Evolutionary conservation across 2,888 invertebrate genomes (phyloP), one percentile per base, ranked within the genome.

Genomic region (Criorhina ranunculi): DNA sequence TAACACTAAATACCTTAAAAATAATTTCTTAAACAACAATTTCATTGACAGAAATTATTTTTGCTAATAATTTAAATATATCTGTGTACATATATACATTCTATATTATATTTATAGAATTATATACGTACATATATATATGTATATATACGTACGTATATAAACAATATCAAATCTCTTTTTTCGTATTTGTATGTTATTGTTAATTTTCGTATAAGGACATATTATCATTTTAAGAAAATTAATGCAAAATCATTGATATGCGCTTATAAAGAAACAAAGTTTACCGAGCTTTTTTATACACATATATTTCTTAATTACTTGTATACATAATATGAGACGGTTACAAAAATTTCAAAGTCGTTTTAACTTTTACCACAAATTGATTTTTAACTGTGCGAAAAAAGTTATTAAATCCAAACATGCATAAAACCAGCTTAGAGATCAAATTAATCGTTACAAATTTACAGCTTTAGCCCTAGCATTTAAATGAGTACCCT

Each of bases 171-270:
- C 87, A 90, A 91, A 91, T 91, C 91, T 91, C 90, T 91, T 90
- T 91, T 91, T 91, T 91, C 91, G 91, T 91, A 91, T 91, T 91
- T 91, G 91, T 91, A 90, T 91, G 91, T 91, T 91, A 88, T 91
- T 90, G 90, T 91, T 91, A 89, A 90, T 90, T 90, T 90, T 90
- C 88, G 87, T 88, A 89, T 89, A 89, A 89, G 49, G 87, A 89
- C 87, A 87, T 87, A 87, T 89, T 90, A 89, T 91, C 91, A 91
- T 90, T 90, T 88, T 88, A 89, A 90, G 91, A 91, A 91, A 91
- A 91, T 90, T 88, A 89, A 90, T 91, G 89, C 88, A 90, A 90
- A 89, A 88, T 91, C 90, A 91, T 89, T 89, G 89, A 89, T 89
- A 89, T 88, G 89, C 88, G 89, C 88, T 88, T 83, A 59, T 86